phyloP scores from a whole-genome alignment of 2,888 invertebrate species.

The Orthonychiurus folsomi region DNA sequence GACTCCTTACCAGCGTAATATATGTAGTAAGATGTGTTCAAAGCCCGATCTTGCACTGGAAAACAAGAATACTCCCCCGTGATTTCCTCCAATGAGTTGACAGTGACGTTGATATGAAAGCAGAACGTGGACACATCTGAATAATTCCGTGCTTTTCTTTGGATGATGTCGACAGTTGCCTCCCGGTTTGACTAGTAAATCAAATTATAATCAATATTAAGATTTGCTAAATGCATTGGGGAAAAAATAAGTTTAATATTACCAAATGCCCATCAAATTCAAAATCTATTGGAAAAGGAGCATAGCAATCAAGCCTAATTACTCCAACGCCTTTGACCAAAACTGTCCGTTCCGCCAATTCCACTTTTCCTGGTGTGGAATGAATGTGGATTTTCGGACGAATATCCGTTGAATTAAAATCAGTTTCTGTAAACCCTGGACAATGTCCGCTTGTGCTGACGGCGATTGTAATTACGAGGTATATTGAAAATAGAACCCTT shows the following conservation, averaged over 20 bases:
- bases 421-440: not conserved
- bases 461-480: not conserved
- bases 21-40: constrained; percentile 25
- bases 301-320: constrained; percentile 26
- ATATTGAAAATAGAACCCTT: not conserved
- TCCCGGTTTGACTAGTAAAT: constrained; percentile 11
- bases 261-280: constrained; percentile 25
- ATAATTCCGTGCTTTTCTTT: not conserved
- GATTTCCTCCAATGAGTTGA: constrained; percentile 26
- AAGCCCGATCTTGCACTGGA: constrained; percentile 17
- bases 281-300: constrained; percentile 28
- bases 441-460: not conserved
- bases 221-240: not conserved
- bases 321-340: constrained; percentile 12
- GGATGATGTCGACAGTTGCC: constrained; percentile 2
- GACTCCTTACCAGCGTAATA: constrained; percentile 23
- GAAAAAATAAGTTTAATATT: constrained; percentile 10
- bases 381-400: not conserved
- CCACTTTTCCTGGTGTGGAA: not conserved
- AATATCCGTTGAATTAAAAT: not conserved
- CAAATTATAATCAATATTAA: not conserved
- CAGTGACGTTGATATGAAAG: constrained; percentile 28
- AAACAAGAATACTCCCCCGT: constrained; percentile 29
- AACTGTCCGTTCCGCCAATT: not conserved
- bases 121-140: constrained; percentile 11